Evolutionary conservation across 2,888 invertebrate species (phyloP), one percentile per base, ranked within the genome.

Genomic region (Cataglyphis rosenhaueri): DNA sequence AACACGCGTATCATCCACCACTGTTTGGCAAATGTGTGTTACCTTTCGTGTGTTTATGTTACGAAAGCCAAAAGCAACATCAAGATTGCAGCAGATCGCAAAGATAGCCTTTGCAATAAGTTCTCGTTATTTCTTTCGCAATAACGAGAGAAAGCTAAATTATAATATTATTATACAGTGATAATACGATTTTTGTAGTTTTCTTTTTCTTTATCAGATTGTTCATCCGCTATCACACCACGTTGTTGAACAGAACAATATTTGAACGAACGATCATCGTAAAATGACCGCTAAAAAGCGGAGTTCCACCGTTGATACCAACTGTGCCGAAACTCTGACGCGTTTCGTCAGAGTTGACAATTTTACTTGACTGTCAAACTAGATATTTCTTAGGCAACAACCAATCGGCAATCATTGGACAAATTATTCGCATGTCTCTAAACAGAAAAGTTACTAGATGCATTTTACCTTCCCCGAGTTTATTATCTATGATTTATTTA

Each of bases 371-470:
- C 12, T 10, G 48, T n/a, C 18, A 6, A n/a, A 3, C 12, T n/a
- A 18, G 25, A 8, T n/a, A 21, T 1, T 35, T 52, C 21, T n/a
- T 21, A 55, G 55, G 8, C 55, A 2, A n/a, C 10, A 15, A 25
- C 55, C 70, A 70, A 70, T 70, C 55, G 15, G 9, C n/a, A n/a
- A n/a, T 0, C 44, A 48, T 52, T n/a, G 52, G 48, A n/a, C 52
- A n/a, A 52, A n/a, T 52, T 15, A 52, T 4, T 48, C 4, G 15
- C 44, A 9, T 38, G n/a, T 25, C 12, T 21, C 21, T 57, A 52
- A 18, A 18, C 8, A n/a, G 29, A 29, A 0, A 52, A 18, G 29
- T 59, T 25, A 59, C 12, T 10, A 12, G 25, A 59, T 18, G 41
- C 29, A 3, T 25, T 18, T 3, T 10, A 5, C 15, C 3, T 29